Evolutionary conservation across 2,797 vertebrate species (phyloP).

Genomic region (Dendrocincla tyrannina): DNA sequence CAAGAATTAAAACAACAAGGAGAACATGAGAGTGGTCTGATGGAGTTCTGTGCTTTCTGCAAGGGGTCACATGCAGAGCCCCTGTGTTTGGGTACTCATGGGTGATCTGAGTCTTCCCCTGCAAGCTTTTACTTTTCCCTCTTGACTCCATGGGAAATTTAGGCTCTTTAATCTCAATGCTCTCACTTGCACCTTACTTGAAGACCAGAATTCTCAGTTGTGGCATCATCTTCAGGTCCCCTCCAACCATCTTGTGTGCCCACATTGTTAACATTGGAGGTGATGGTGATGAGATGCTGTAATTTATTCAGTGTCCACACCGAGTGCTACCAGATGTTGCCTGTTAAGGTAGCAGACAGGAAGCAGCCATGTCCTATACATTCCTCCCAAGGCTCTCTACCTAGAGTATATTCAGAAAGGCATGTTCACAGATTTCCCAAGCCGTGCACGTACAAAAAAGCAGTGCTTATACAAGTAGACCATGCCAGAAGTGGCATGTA

Average conservation of each 20-base stretch:
- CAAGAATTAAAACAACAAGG: neutral
- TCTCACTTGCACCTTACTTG: neutral
- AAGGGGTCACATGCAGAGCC: neutral
- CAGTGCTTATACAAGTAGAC: neutral
- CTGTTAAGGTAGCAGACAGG: neutral
- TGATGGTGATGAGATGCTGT: neutral
- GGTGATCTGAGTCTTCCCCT: neutral
- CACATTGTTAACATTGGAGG: neutral
- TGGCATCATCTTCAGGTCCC: neutral
- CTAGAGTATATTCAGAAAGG: neutral
- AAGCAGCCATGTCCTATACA: accelerated
- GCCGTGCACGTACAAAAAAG: neutral
- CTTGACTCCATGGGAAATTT: neutral
- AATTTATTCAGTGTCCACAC: neutral
- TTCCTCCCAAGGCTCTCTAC: neutral
- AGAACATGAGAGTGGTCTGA: neutral
- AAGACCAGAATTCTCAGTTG: neutral
- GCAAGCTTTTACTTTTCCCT: neutral
- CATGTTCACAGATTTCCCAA: accelerated
- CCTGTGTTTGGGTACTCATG: neutral
- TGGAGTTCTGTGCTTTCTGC: neutral
- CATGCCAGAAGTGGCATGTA: neutral
- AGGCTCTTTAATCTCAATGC: neutral
- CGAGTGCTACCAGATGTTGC: neutral
- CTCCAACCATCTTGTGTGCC: neutral